These are phyloP conservation scores for Drosophila carrolli DNA, from an alignment of 1,140 invertebrate genomes.

Conservation along the genomic window DNA sequence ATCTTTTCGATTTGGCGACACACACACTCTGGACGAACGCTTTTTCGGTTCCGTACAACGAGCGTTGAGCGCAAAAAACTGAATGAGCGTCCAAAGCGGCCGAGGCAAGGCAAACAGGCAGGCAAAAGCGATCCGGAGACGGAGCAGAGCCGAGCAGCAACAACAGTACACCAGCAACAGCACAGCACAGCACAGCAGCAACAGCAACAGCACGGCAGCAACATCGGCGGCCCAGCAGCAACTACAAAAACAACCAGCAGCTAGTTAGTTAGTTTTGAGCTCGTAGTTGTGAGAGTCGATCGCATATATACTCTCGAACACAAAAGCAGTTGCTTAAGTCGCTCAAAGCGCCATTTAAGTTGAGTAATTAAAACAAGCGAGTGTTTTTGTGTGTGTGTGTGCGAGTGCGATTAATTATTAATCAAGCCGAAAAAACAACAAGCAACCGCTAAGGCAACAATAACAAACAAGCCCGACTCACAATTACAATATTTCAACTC, in stretches of 20 bases:
- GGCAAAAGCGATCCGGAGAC: slow-evolving; percentile 51
- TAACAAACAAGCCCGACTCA: slow-evolving; percentile 71
- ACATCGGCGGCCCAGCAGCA: slow-evolving; percentile 30
- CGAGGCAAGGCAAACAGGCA: slow-evolving; percentile 79
- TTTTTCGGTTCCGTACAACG: slow-evolving; percentile 80
- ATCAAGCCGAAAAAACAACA: slow-evolving; percentile 67
- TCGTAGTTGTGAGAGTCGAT: slow-evolving; percentile 78
- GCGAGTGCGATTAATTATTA: slow-evolving; percentile 77
- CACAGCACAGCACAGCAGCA: slow-evolving; percentile 28
- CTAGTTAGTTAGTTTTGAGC: slow-evolving; percentile 80
- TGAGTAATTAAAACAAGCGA: slow-evolving; percentile 77
- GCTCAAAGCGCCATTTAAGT: slow-evolving; percentile 81
- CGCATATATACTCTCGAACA: slow-evolving; percentile 48
- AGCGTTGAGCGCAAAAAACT: slow-evolving; percentile 82
- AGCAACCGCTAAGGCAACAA: slow-evolving; percentile 55
- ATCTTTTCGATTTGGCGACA: slow-evolving; percentile 65
- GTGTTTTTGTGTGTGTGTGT: slow-evolving; percentile 14
- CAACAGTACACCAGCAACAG: slow-evolving; percentile 9
- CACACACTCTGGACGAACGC: slow-evolving; percentile 50
- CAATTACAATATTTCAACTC: slow-evolving; percentile 80
- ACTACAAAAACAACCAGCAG: slow-evolving; percentile 52
- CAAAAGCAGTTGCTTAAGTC: slow-evolving; percentile 76
- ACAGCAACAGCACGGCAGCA: slow-evolving; percentile 24
- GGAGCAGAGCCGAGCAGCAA: slow-evolving; percentile 48
- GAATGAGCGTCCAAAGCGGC: slow-evolving; percentile 78